Evolutionary conservation across 2,797 vertebrate genomes (phyloP).

Genomic region (Xenops minutus): DNA sequence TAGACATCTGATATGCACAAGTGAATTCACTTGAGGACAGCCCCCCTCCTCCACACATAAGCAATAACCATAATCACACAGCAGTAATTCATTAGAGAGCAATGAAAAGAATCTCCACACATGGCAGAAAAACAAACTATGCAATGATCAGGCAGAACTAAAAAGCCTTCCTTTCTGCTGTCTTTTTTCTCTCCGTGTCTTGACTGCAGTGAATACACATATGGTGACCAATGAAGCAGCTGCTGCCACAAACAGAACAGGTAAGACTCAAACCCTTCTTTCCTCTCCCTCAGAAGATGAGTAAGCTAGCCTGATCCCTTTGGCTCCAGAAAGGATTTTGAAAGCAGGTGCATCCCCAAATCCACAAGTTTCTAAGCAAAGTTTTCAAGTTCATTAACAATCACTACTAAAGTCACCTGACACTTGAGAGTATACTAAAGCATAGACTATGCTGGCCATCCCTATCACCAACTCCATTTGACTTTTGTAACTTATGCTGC

Average conservation of each 20-base stretch:
- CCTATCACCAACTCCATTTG: neutral
- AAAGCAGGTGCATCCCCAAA: neutral
- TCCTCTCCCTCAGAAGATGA: neutral
- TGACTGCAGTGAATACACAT: fast-evolving
- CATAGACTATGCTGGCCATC: neutral
- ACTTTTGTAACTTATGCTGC: neutral
- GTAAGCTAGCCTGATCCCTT: neutral
- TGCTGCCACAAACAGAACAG: neutral
- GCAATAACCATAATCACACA: neutral
- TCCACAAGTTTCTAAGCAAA: neutral
- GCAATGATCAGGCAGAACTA: neutral
- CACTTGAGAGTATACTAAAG: neutral
- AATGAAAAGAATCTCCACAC: neutral
- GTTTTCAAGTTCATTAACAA: neutral
- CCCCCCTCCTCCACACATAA: neutral
- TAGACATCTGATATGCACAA: neutral
- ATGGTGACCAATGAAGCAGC: neutral
- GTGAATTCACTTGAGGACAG: neutral
- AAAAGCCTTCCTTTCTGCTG: neutral
- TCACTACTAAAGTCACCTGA: neutral
- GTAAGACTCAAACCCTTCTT: neutral
- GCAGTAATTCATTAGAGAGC: slow-evolving; percentile 20
- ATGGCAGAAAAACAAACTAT: neutral
- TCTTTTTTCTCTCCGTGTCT: neutral
- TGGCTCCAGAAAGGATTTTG: neutral